Percentiles rank a stretch among this genome's conserved stretches.
phyloP scores from a whole-genome alignment of 2,113 vertebrate genomes.

The Plestiodon gilberti region DNA sequence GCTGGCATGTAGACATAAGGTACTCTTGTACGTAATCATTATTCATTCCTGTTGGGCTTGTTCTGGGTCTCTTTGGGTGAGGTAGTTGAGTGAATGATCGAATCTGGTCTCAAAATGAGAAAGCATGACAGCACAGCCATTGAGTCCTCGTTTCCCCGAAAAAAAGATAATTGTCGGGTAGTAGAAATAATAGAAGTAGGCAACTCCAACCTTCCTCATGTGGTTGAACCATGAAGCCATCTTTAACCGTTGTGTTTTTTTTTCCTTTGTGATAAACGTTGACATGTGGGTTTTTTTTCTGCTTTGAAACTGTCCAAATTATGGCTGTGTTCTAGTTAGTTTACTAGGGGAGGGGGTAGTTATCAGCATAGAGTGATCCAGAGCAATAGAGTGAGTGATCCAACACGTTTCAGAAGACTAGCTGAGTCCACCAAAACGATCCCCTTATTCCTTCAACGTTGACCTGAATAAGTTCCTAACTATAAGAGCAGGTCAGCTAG shows the following conservation, averaged over 20 bases:
- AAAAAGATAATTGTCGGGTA: not conserved
- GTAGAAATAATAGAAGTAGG: too few relatives aligned
- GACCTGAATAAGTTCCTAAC: not conserved
- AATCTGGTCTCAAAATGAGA: slow-evolving; percentile 1
- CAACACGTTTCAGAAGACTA: not conserved
- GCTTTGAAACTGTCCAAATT: not conserved
- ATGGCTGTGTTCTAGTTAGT: not conserved
- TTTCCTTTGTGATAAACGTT: not conserved
- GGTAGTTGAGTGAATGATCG: slow-evolving; percentile 11
- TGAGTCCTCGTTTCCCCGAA: not conserved
- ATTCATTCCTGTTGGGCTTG: slow-evolving; percentile 35
- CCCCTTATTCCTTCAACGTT: not conserved
- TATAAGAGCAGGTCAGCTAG: not conserved
- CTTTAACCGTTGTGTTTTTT: not conserved
- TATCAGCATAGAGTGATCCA: not conserved
- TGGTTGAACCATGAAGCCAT: not conserved
- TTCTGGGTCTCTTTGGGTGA: slow-evolving; percentile 17
- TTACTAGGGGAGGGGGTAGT: too few relatives aligned
- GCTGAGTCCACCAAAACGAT: too few relatives aligned
- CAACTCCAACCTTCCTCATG: too few relatives aligned
- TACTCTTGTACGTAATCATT: slow-evolving; percentile 52
- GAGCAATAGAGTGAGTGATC: not conserved
- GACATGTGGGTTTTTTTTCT: not conserved
- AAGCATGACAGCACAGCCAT: slow-evolving; percentile 2
- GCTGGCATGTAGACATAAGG: slow-evolving; percentile 38